A percentile compares a stretch with the other conserved stretches of the same genome.
Conservation (phyloP, 2,888 invertebrate genomes). For the Morpho achilles region DNA sequence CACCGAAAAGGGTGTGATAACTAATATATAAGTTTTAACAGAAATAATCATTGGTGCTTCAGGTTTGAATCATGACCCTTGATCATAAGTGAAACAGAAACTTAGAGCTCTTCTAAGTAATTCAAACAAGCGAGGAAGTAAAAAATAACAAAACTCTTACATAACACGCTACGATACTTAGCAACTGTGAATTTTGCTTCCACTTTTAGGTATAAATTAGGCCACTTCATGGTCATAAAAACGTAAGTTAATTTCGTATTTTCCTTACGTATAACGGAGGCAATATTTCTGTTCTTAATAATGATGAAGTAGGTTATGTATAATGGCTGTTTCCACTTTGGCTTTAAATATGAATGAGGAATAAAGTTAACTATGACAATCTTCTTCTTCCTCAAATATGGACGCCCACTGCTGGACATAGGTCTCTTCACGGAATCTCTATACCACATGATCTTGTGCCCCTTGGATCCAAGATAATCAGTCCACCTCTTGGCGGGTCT, state of each 20-base stretch:
- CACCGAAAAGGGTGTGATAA: no score
- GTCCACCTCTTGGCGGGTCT: no score
- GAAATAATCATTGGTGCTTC: no score
- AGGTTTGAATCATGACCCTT: no score
- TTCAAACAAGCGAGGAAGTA: conserved; percentile 21
- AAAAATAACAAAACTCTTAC: conserved; percentile 17
- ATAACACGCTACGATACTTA: conserved; percentile 22
- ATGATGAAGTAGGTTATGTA: conserved; percentile 7
- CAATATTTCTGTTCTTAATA: conserved; percentile 11
- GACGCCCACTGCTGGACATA: no score
- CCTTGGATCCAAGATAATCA: no score
- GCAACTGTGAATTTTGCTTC: conserved; percentile 16
- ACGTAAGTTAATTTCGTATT: conserved; percentile 15
- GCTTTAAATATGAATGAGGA: background rate
- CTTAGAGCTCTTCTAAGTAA: background rate
- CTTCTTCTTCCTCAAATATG: no score
- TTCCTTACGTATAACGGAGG: conserved; percentile 12
- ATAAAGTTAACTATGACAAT: no score
- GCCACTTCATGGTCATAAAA: conserved; percentile 13
- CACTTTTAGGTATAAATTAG: conserved; percentile 20
- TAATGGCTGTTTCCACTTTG: background rate
- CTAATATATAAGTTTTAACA: no score
- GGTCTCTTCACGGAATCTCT: no score
- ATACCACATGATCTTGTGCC: no score
- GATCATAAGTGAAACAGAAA: no score